phyloP scores from a whole-genome alignment of 2,797 vertebrate species.

The Antrozous pallidus region DNA sequence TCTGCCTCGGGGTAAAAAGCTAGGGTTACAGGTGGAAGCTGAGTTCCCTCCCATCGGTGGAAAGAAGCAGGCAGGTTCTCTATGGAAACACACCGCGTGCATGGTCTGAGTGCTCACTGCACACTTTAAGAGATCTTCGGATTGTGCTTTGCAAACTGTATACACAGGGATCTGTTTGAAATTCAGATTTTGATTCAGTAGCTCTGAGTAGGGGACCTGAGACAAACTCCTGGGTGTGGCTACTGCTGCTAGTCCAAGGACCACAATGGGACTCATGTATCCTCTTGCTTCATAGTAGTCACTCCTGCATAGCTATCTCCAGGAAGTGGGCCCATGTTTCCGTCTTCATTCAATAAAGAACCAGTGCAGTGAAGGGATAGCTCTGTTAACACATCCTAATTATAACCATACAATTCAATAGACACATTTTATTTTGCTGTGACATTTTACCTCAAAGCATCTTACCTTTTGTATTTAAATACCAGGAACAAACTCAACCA shows the following conservation, averaged over 20 bases:
- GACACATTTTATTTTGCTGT: constrained; percentile 61
- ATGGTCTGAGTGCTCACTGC: not conserved
- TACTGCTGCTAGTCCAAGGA: not conserved
- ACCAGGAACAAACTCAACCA: constrained; percentile 63
- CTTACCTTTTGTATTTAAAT: constrained; percentile 65
- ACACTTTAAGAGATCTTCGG: not conserved
- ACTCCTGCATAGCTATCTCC: not conserved
- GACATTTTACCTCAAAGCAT: constrained; percentile 60
- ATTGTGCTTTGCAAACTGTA: not conserved
- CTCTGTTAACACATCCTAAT: constrained; percentile 37
- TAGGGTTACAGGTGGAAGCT: not conserved
- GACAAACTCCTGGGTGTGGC: not conserved
- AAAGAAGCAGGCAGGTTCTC: not conserved
- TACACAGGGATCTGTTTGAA: not conserved
- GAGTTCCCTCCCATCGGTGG: not conserved
- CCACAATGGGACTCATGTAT: not conserved
- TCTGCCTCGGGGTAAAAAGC: constrained; percentile 7
- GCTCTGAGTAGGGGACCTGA: not conserved
- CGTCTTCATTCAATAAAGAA: constrained; percentile 1
- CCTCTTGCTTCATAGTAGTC: not conserved
- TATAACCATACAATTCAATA: constrained; percentile 42
- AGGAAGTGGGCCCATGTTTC: not conserved
- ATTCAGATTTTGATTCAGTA: not conserved
- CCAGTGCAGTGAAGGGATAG: not conserved
- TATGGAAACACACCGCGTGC: not conserved